phyloP scores from a whole-genome alignment of 2,113 vertebrate genomes.

The Cynocephalus volans region DNA sequence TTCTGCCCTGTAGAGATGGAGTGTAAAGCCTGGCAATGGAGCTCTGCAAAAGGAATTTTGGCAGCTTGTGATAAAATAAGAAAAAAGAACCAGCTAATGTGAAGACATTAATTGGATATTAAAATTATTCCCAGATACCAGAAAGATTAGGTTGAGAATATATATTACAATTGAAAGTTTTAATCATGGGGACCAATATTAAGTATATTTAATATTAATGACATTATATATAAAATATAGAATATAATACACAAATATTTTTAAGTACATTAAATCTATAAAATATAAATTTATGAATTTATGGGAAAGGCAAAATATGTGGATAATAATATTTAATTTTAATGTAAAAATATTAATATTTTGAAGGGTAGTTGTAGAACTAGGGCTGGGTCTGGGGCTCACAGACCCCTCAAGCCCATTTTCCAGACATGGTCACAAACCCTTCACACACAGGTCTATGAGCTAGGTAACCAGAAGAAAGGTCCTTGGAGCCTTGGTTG shows the following conservation, averaged over 20 bases:
- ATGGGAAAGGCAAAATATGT: slow-evolving; percentile 16
- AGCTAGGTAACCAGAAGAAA: too few species aligned
- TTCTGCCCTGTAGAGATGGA: neutral
- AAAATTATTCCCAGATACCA: slow-evolving; percentile 13
- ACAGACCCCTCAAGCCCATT: too few species aligned
- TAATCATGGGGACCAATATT: neutral
- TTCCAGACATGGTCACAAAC: too few species aligned
- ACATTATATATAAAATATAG: neutral
- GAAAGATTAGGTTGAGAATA: slow-evolving; percentile 7
- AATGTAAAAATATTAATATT: neutral
- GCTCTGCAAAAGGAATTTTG: neutral
- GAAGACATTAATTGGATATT: neutral
- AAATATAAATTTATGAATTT: neutral
- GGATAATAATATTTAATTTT: neutral
- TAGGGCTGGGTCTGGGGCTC: too few species aligned
- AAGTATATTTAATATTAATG: neutral
- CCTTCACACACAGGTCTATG: too few species aligned
- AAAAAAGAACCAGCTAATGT: neutral
- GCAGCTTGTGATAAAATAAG: slow-evolving; percentile 19
- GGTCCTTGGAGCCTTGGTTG: too few species aligned
- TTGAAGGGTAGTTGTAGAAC: neutral
- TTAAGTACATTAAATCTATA: neutral
- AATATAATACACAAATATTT: neutral
- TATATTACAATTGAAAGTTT: neutral
- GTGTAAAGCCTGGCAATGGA: neutral